Evolutionary conservation across 2,888 invertebrate genomes (phyloP), one percentile per base, ranked within the genome.

Genomic region (Coleophora flavipennella): DNA sequence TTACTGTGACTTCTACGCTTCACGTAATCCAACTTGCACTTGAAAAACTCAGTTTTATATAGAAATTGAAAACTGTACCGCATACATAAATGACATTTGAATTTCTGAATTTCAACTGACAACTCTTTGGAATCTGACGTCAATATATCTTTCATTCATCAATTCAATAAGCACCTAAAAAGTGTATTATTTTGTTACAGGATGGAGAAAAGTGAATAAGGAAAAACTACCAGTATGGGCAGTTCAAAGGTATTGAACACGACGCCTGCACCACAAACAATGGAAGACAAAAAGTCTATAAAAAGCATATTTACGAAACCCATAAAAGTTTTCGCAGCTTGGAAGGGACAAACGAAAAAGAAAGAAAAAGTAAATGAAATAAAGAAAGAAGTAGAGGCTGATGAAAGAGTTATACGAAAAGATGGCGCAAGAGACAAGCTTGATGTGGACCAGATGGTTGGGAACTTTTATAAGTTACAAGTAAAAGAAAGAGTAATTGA

Each of bases 401-500:
- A 40, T 28, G 31, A 40, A 13, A 41, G 40, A 3, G 38, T 13
- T 47, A 43, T 13, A 37, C 38, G 25, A 44, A 39, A 35, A 3
- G 48, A 46, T 28, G 45, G 53, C 1, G 52, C 42, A 63, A 6
- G 3, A 4, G 20, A 20, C 6, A 20, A 20, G 20, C 3, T 20
- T 20, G 20, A 20, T 0, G 61, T 70, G 0, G 51, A 57, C 0
- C 45, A 50, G 7, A 48, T 72, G 0, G 37, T 70, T 8, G 57
- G 67, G 1, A 64, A 63, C 12, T 55, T 75, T 10, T 44, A 61
- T 10, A 67, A 65, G 36, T 39, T 61, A n/a, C 52, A 56, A 10
- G 59, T 64, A 0, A 62, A 77, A 13, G 75, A 77, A 49, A 44
- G 68, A 0, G 50, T 59, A 0, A 64, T 72, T 34, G 79, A 79